These are phyloP conservation scores for Microchrysa polita DNA, from an alignment of 2,888 invertebrate genomes.

Conservation along the genomic window DNA sequence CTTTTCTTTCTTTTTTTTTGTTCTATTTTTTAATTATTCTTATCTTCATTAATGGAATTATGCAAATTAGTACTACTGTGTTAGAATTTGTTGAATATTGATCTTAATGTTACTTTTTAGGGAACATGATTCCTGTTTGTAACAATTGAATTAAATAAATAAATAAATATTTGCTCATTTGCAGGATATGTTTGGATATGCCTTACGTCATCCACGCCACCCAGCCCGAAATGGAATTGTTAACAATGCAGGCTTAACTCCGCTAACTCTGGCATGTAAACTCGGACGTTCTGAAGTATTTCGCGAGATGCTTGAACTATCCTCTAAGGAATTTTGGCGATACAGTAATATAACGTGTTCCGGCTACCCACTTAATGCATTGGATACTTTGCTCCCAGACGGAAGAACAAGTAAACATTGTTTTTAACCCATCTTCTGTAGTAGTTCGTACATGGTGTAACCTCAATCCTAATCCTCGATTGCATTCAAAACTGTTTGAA, in stretches of 20 bases:
- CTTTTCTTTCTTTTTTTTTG: too few relatives aligned
- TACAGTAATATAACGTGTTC: conserved; percentile 99
- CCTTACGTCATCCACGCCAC: conserved; percentile 90
- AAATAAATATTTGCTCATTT: too few relatives aligned
- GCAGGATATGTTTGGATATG: conserved; percentile 99
- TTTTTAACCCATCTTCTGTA: too few relatives aligned
- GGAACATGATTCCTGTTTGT: too few relatives aligned
- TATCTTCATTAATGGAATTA: too few relatives aligned
- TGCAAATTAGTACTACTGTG: too few relatives aligned
- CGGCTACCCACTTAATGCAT: conserved; percentile 94
- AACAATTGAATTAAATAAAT: too few relatives aligned
- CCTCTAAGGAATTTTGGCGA: conserved; percentile 95
- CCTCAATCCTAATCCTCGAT: too few relatives aligned
- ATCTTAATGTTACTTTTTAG: too few relatives aligned
- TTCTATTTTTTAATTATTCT: too few relatives aligned
- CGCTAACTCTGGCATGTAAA: conserved; percentile 95
- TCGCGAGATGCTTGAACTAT: conserved; percentile 96
- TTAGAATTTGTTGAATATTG: too few relatives aligned
- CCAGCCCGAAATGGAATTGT: conserved; percentile 92
- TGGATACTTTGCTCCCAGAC: conserved; percentile 94
- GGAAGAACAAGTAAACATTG: conserved; percentile 85
- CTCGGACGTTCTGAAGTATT: conserved; percentile 96
- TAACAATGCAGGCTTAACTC: conserved; percentile 91
- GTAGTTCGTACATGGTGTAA: background rate
- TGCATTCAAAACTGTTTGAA: too few relatives aligned